Evolutionary conservation across 92 coral and sea anemone species (phyloP).

Genomic region (Parazoanthus atlanticus): DNA sequence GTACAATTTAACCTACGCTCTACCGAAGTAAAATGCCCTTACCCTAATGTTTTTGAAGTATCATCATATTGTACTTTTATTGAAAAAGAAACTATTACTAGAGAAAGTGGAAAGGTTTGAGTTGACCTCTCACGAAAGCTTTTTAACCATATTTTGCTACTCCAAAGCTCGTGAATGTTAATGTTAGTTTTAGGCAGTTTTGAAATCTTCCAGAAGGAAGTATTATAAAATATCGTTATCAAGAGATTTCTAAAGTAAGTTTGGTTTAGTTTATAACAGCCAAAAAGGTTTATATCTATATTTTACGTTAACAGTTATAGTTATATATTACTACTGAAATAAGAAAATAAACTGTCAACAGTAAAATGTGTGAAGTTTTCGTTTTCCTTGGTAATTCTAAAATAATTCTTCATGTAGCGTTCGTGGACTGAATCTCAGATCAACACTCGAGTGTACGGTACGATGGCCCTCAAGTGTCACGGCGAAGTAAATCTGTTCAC

Average conservation of each 20-base stretch:
- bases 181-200: neutral
- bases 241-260: slow-evolving; percentile 12
- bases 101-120: neutral
- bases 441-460: too few species aligned
- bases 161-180: neutral
- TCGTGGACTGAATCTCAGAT: neutral
- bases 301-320: neutral
- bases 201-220: slow-evolving; percentile 21
- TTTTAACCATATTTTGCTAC: slow-evolving; percentile 11
- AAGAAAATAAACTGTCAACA: slow-evolving; percentile 39
- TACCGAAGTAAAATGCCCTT: neutral
- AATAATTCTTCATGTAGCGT: neutral
- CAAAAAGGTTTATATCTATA: slow-evolving; percentile 10
- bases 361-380: neutral
- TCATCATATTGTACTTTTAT: neutral
- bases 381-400: neutral
- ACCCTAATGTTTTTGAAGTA: too few species aligned
- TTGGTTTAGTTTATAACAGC: slow-evolving; percentile 19
- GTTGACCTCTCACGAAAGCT: neutral
- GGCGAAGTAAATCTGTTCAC: too few species aligned
- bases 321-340: slow-evolving; percentile 22
- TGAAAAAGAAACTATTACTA: neutral
- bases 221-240: neutral
- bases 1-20: too few species aligned
- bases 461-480: too few species aligned